phyloP scores from a whole-genome alignment of 1,140 invertebrate species.

The Onthophagus taurus region DNA sequence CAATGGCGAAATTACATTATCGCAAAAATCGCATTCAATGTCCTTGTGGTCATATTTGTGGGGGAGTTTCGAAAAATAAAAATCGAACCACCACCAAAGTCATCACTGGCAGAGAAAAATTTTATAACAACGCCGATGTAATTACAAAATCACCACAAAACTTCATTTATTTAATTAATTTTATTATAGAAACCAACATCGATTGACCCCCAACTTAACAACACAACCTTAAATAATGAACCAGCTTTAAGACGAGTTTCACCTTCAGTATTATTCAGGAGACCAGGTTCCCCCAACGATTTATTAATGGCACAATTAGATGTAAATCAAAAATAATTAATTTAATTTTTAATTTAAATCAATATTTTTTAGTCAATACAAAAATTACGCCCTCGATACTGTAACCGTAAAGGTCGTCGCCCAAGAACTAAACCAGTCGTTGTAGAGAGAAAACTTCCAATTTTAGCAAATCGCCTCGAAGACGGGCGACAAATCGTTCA shows the following conservation, averaged over 20 bases:
- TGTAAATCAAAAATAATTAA: constrained; percentile 33
- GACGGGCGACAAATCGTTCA: constrained; percentile 35
- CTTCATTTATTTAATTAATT: not conserved
- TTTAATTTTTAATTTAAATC: constrained; percentile 9
- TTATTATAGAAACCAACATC: constrained; percentile 5
- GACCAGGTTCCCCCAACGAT: constrained; percentile 31
- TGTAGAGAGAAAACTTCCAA: constrained; percentile 47
- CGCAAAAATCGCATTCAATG: constrained; percentile 35
- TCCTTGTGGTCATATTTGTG: constrained; percentile 45
- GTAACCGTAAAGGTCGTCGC: constrained; percentile 40
- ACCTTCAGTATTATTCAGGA: constrained; percentile 16
- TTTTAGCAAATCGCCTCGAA: constrained; percentile 38
- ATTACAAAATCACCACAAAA: not conserved
- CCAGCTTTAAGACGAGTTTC: constrained; percentile 9
- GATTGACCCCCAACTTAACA: not conserved
- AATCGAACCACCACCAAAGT: constrained; percentile 7
- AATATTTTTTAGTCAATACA: constrained; percentile 27
- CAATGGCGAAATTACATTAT: constrained; percentile 45
- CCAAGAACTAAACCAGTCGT: constrained; percentile 45
- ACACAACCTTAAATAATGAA: not conserved
- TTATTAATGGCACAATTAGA: constrained; percentile 47
- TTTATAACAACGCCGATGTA: constrained; percentile 12
- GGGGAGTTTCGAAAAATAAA: constrained; percentile 23
- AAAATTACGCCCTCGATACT: constrained; percentile 37
- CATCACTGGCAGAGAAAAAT: constrained; percentile 3